A percentile compares a stretch with the other conserved stretches of the same genome.
phyloP scores from a whole-genome alignment of 2,888 invertebrate species.

The Leptopilina drosophilae region DNA sequence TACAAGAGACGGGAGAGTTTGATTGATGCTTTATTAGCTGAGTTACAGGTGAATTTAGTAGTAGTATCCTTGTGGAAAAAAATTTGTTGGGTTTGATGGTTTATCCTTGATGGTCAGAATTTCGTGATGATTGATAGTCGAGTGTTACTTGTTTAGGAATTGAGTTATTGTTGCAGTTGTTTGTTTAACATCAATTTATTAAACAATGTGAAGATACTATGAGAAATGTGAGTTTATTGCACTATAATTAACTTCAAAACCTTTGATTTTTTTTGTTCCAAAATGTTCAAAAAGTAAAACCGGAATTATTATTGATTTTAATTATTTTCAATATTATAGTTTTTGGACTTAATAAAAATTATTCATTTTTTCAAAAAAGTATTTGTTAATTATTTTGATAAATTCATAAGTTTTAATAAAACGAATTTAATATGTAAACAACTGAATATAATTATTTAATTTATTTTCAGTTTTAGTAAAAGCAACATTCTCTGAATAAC shows the following conservation, averaged over 20 bases:
- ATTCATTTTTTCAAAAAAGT: no score
- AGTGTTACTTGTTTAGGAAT: slow-evolving; percentile 25
- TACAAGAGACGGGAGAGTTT: background rate
- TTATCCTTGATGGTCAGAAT: slow-evolving; percentile 1
- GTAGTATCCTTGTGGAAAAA: slow-evolving; percentile 18
- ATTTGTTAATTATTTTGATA: no score
- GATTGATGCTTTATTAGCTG: slow-evolving; percentile 37
- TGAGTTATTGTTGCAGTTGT: slow-evolving; percentile 31
- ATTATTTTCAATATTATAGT: no score
- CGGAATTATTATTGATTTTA: no score
- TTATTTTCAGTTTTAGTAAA: background rate
- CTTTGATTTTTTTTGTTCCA: no score
- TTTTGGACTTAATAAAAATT: no score
- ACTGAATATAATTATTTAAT: background rate
- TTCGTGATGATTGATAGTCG: slow-evolving; percentile 14
- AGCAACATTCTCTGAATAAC: background rate
- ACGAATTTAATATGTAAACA: background rate
- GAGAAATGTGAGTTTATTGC: no score
- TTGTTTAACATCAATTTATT: slow-evolving; percentile 19
- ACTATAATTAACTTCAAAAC: no score
- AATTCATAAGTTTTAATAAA: no score
- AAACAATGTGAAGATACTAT: background rate
- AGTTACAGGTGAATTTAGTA: slow-evolving; percentile 37
- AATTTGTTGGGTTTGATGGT: slow-evolving; percentile 14
- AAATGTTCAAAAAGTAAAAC: no score